Base-by-base conservation (phyloP, 2,888 invertebrate genomes). In the Euclidia mi region DNA sequence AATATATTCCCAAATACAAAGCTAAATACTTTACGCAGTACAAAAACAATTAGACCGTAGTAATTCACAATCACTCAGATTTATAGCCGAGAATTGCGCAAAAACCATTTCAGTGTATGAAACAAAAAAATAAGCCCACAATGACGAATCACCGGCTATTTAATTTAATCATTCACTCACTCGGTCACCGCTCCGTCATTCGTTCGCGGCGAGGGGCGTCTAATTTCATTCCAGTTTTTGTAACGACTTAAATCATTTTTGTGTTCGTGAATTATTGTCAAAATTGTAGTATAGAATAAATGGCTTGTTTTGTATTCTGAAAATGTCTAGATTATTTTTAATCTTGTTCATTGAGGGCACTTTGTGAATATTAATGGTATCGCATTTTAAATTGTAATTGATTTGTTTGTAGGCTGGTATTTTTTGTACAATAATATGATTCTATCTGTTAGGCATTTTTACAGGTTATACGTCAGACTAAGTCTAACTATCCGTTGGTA, bases 151-250 rank as follows among this genome's bases (percentile, higher is more conserved):
- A 50, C 59, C 43, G 34, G 50, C 57, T 51, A 63, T 71, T 74
- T 71, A 71, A 71, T 74, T 71, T 43, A 74, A 74, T 71, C 66
- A 71, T 71, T 71, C 71, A 74, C 46, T 61, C 70, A 34, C 55
- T 66, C 43, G 60, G 57, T 41, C 48, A 55, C 52, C 61, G 44
- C 38, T 71, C 55, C 38, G 41, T 71, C 75, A 57, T 66, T 70
- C 71, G 51, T 52, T 58, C 56, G 25, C 41, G 29, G 43, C 56
- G 47, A 48, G 45, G 47, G 48, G 52, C 35, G 57, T 56, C 71
- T 70, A 64, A 74, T 56, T 66, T 48, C 38, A 56, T 63, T 66
- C 47, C 20, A 3, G 35, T 56, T 71, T 71, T 59, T 55, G 56
- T 50, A 51, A 60, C 57, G 56, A 46, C 43, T 57, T 47, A 18